Conservation (phyloP, 2,888 invertebrate species). For the Teleiodes luculella region DNA sequence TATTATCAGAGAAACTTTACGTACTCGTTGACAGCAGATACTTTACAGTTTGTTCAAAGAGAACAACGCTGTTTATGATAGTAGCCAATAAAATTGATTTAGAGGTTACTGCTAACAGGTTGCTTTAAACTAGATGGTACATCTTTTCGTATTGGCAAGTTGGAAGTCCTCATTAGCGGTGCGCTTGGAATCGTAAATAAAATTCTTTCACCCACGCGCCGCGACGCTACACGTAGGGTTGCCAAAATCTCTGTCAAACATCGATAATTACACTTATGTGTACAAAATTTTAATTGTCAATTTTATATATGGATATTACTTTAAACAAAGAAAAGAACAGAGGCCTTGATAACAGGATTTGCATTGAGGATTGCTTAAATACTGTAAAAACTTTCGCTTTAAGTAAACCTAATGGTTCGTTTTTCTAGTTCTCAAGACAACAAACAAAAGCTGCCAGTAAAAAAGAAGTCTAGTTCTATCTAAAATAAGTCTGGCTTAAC, state of each 20-base stretch:
- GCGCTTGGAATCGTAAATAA: slow-evolving; percentile 60
- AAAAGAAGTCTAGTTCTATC: too few relatives aligned
- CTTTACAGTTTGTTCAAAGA: slow-evolving; percentile 12
- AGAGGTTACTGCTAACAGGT: slow-evolving; percentile 7
- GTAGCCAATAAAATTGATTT: slow-evolving; percentile 13
- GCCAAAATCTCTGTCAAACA: background rate
- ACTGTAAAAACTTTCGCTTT: too few relatives aligned
- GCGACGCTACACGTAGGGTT: slow-evolving; percentile 19
- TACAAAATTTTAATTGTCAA: too few relatives aligned
- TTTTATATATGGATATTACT: too few relatives aligned
- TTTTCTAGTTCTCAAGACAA: too few relatives aligned
- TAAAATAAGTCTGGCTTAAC: too few relatives aligned
- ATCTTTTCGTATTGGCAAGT: slow-evolving; percentile 35
- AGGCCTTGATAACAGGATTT: too few relatives aligned
- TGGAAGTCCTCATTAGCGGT: slow-evolving; percentile 50
- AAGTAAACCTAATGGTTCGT: too few relatives aligned
- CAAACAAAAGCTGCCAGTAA: too few relatives aligned
- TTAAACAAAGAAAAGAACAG: too few relatives aligned
- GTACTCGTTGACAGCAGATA: slow-evolving; percentile 1
- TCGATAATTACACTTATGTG: too few relatives aligned
- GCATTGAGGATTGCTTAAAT: too few relatives aligned
- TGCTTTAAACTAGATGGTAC: background rate
- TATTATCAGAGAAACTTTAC: background rate
- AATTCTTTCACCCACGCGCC: slow-evolving; percentile 58
- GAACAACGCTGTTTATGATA: slow-evolving; percentile 9